Evolutionary conservation across 1,140 invertebrate genomes (phyloP).

Genomic region (Heliothis subflexa): DNA sequence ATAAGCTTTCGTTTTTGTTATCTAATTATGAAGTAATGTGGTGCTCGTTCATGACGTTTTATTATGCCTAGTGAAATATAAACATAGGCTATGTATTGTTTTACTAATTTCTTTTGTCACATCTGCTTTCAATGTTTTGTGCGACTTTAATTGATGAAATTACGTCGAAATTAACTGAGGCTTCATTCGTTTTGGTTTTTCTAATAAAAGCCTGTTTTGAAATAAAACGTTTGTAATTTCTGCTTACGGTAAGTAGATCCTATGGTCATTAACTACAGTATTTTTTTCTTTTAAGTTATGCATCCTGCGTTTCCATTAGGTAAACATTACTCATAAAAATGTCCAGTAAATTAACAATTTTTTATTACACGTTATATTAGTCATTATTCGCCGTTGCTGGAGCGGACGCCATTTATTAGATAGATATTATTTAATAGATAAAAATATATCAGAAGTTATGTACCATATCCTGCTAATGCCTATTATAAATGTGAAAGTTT

Average conservation of each 20-base stretch:
- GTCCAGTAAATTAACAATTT: too few species aligned
- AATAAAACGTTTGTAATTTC: neutral
- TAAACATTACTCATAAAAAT: too few species aligned
- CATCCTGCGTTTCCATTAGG: neutral
- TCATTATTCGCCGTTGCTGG: too few species aligned
- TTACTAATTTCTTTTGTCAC: neutral
- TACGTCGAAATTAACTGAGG: constrained; percentile 1
- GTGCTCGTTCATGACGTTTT: neutral
- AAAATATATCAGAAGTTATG: too few species aligned
- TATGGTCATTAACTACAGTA: too few species aligned
- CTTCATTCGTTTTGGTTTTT: constrained; percentile 11
- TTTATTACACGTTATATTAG: too few species aligned
- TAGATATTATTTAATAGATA: too few species aligned
- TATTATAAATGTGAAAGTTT: too few species aligned
- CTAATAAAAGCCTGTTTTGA: neutral
- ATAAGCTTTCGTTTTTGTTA: constrained; percentile 35
- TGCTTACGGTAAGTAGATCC: neutral
- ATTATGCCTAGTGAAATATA: neutral
- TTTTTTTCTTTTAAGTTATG: neutral
- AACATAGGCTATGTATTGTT: neutral
- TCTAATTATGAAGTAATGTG: constrained; percentile 1
- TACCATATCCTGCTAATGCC: too few species aligned
- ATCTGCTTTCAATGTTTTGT: neutral
- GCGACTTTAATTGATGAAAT: neutral
- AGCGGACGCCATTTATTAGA: too few species aligned